Evolutionary conservation across 2,797 vertebrate genomes (phyloP).

Genomic region (Bovichtus variegatus): DNA sequence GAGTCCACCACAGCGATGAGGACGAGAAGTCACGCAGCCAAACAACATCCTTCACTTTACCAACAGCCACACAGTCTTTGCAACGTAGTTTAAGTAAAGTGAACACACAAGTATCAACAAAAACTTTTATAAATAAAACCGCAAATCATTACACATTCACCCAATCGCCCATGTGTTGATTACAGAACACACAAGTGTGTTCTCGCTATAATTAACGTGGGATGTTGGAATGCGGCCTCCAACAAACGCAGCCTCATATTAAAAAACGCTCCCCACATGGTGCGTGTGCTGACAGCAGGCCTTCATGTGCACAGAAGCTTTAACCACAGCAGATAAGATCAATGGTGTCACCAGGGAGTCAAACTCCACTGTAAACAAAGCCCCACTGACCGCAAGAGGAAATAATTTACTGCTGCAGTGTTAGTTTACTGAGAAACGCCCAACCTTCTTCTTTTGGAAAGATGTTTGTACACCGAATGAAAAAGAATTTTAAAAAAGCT

Average conservation of each 20-base stretch:
- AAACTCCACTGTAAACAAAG: conserved; percentile 73
- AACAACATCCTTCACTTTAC: background rate
- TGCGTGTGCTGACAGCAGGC: conserved; percentile 27
- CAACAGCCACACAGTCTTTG: background rate
- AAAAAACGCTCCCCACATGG: conserved; percentile 23
- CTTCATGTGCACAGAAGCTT: conserved; percentile 46
- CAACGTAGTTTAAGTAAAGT: background rate
- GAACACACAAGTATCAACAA: background rate
- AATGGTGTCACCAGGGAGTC: conserved; percentile 58
- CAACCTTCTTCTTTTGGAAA: conserved; percentile 16
- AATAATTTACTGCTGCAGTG: conserved; percentile 65
- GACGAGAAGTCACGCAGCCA: conserved; percentile 22
- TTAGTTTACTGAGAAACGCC: conserved; percentile 63
- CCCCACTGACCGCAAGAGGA: conserved; percentile 59
- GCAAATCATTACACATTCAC: background rate
- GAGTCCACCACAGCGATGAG: conserved; percentile 28
- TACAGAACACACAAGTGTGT: background rate
- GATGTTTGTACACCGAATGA: conserved; percentile 44
- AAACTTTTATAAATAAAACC: background rate
- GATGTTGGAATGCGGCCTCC: conserved; percentile 1
- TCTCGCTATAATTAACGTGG: conserved; percentile 3
- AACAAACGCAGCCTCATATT: conserved; percentile 20
- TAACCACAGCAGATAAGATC: conserved; percentile 56
- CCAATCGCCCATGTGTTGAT: conserved; percentile 1
- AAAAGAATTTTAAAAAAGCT: conserved; percentile 20